These are phyloP conservation scores for Bergia puertoricense DNA, from an alignment of 92 coral and sea anemone genomes.

Conservation along the genomic window DNA sequence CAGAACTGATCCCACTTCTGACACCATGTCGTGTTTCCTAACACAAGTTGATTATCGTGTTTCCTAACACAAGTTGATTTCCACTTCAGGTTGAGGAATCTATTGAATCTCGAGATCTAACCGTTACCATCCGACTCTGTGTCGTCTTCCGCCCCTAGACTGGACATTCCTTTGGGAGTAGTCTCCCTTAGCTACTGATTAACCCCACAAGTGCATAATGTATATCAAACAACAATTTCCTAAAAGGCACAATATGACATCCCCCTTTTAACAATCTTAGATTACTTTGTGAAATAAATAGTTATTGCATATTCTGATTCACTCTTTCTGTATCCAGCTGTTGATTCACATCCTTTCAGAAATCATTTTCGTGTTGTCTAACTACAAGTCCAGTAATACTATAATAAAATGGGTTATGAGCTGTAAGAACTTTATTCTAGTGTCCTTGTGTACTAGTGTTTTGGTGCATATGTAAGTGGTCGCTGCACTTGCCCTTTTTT, in stretches of 20 bases:
- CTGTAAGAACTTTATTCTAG: neutral
- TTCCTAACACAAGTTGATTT: neutral
- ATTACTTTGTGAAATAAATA: neutral
- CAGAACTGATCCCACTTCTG: neutral
- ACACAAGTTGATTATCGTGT: neutral
- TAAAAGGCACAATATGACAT: neutral
- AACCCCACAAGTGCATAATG: neutral
- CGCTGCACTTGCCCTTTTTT: neutral
- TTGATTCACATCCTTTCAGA: neutral
- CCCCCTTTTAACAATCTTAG: neutral
- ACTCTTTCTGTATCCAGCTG: neutral
- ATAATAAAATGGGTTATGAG: neutral
- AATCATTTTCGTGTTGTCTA: neutral
- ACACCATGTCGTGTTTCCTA: neutral
- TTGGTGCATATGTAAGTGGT: neutral
- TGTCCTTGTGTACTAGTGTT: neutral
- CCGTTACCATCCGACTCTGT: neutral
- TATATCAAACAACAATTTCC: neutral
- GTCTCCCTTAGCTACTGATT: neutral
- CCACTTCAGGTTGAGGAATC: neutral
- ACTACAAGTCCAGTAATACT: neutral
- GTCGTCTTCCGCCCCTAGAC: neutral
- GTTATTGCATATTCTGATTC: neutral
- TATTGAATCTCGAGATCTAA: neutral
- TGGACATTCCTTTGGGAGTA: neutral